Evolutionary conservation across 1,140 invertebrate genomes (phyloP).

Genomic region (Thereuonema tuberculata): DNA sequence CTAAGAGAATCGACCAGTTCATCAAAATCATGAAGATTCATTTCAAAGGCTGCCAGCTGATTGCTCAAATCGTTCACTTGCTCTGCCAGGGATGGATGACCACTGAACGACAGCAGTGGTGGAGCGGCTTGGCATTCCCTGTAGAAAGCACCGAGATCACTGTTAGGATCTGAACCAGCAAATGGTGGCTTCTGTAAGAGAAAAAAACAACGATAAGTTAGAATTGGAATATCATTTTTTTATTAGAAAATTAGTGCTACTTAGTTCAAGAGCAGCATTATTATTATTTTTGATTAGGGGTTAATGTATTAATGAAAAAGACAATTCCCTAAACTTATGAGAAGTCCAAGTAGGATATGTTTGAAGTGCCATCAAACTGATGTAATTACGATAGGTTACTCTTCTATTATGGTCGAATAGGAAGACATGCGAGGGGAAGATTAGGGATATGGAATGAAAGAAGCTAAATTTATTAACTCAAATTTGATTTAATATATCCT

Average conservation of each 20-base stretch:
- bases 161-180: slow-evolving; percentile 34
- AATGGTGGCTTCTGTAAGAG: slow-evolving; percentile 42
- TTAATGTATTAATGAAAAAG: no score
- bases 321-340: no score
- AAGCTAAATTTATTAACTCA: no score
- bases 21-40: slow-evolving; percentile 55
- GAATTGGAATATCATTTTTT: no score
- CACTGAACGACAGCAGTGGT: slow-evolving; percentile 45
- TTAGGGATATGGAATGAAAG: no score
- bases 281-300: not conserved
- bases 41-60: slow-evolving; percentile 59
- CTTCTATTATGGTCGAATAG: no score
- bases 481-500: no score
- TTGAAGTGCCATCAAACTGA: no score
- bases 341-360: no score
- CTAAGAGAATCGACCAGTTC: slow-evolving; percentile 31
- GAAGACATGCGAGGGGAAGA: no score
- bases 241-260: slow-evolving; percentile 8
- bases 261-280: not conserved
- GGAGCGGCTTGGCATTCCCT: slow-evolving; percentile 62
- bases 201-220: slow-evolving; percentile 13
- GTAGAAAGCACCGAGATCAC: slow-evolving; percentile 60
- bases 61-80: slow-evolving; percentile 51
- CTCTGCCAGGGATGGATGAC: slow-evolving; percentile 43
- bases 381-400: no score